Evolutionary conservation across 2,113 vertebrate species (phyloP).

Genomic region (Pseudorhombus dupliciocellatus): DNA sequence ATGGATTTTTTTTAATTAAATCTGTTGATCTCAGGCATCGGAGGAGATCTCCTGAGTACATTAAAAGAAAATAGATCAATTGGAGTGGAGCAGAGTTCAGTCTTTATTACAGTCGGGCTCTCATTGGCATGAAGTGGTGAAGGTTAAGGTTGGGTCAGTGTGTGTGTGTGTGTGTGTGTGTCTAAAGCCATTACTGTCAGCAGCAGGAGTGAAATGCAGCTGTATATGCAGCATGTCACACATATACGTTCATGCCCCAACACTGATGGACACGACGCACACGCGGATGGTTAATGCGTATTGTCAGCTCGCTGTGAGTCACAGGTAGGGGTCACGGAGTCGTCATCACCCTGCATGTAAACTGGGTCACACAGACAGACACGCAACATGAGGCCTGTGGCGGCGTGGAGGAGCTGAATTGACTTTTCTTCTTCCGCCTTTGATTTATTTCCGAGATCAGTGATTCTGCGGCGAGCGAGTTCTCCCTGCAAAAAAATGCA

Average conservation of each 20-base stretch:
- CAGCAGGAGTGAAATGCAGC: constrained; percentile 1
- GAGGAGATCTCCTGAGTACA: constrained; percentile 38
- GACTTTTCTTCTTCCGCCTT: constrained; percentile 27
- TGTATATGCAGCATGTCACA: constrained; percentile 28
- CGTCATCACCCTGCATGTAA: constrained; percentile 27
- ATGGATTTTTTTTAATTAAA: constrained; percentile 29
- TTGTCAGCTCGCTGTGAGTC: constrained; percentile 28
- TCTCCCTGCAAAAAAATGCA: constrained; percentile 9
- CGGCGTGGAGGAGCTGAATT: constrained; percentile 6
- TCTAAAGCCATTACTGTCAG: constrained; percentile 40
- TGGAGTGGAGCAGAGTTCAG: constrained; percentile 57
- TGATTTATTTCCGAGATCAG: constrained; percentile 14
- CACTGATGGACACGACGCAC: constrained; percentile 19
- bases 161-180: background rate
- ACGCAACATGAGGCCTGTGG: background rate
- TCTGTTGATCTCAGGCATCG: constrained; percentile 26
- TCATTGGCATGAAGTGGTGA: no score
- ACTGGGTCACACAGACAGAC: constrained; percentile 49
- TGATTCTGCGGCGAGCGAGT: background rate
- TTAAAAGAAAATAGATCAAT: constrained; percentile 53
- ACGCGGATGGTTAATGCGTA: constrained; percentile 36
- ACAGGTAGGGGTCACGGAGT: constrained; percentile 48
- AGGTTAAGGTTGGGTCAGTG: no score
- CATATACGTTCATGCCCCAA: background rate
- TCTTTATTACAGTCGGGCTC: constrained; percentile 65